A percentile compares a stretch with the other conserved stretches of the same genome.
Conservation (phyloP, 1,140 invertebrate species). For the Sitobion miscanthi region DNA sequence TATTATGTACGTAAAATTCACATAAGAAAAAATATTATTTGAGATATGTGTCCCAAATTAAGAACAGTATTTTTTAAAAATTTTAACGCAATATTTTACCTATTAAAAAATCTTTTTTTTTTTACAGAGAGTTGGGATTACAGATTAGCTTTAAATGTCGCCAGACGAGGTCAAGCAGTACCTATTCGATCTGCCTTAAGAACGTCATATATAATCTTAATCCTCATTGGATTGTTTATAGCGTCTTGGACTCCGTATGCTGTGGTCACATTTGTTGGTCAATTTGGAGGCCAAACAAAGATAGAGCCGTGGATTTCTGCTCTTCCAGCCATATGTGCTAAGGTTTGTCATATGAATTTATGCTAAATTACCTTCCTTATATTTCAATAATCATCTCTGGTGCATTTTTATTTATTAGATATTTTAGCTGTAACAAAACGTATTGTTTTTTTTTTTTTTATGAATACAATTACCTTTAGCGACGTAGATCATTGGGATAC, state of each 20-base stretch:
- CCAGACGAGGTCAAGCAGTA: constrained; percentile 29
- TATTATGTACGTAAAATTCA: not conserved
- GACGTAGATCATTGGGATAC: too few species aligned
- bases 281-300: constrained; percentile 62
- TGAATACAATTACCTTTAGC: too few species aligned
- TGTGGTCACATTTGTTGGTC: constrained; percentile 66
- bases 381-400: not conserved
- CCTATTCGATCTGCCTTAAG: constrained; percentile 60
- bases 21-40: not conserved
- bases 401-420: not conserved
- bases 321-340: constrained; percentile 64
- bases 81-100: not conserved
- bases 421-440: not conserved
- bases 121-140: constrained; percentile 37
- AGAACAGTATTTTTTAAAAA: not conserved
- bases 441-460: not conserved
- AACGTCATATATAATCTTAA: constrained; percentile 65
- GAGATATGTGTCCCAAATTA: not conserved
- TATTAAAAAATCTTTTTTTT: not conserved
- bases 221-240: constrained; percentile 64
- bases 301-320: constrained; percentile 63
- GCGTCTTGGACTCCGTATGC: constrained; percentile 67
- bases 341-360: constrained; percentile 59
- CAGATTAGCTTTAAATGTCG: constrained; percentile 48
- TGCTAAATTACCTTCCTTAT: not conserved